Conservation (phyloP, 2,113 vertebrate species). For the Menidia beryllina region DNA sequence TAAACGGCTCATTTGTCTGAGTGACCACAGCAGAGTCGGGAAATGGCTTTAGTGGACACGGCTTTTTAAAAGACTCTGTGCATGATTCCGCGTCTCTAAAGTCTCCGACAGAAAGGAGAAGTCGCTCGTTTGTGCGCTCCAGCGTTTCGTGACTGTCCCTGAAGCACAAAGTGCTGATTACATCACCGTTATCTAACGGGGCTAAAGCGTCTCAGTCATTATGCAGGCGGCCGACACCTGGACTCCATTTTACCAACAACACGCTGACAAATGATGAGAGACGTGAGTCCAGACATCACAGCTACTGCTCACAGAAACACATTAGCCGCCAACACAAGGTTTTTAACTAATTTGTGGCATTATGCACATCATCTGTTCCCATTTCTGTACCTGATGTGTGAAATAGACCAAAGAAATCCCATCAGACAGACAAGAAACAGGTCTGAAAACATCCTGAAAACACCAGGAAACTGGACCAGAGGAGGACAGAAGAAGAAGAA, state of each 20-base stretch:
- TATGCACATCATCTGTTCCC: no score
- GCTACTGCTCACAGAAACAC: background rate
- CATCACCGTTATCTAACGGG: constrained; percentile 31
- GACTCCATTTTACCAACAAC: constrained; percentile 4
- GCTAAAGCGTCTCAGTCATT: constrained; percentile 8
- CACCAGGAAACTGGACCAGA: no score
- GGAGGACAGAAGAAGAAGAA: no score
- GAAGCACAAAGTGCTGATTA: constrained; percentile 30
- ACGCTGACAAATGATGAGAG: constrained; percentile 26
- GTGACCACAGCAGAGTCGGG: background rate
- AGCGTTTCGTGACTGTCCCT: constrained; percentile 6
- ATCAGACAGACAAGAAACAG: no score
- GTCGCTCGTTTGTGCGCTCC: constrained; percentile 1
- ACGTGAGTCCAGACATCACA: background rate
- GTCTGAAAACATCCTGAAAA: no score
- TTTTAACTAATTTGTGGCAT: no score
- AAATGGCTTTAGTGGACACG: accelerated
- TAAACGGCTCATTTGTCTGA: no score
- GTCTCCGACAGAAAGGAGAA: constrained; percentile 7
- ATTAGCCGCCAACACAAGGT: no score
- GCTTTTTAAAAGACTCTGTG: constrained; percentile 7
- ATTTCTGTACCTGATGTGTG: background rate
- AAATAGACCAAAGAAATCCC: no score
- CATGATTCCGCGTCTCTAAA: background rate
- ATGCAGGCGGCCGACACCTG: constrained; percentile 3